Evolutionary conservation across 2,113 vertebrate species (phyloP), one percentile per base, ranked within the genome.

Genomic region (Nestor notabilis): DNA sequence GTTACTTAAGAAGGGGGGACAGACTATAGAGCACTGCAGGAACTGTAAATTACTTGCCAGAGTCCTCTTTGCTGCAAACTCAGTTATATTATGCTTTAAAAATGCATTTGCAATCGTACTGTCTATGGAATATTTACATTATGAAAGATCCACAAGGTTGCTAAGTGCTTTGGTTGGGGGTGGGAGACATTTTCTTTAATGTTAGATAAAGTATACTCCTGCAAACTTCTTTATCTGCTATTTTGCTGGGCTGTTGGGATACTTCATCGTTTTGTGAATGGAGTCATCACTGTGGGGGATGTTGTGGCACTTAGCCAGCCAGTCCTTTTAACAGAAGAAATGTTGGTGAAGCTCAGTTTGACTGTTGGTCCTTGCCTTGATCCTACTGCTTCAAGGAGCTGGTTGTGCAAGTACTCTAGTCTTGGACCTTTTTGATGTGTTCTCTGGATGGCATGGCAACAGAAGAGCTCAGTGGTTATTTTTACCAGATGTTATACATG

Each of bases 401-500:
- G 35, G 17, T 78, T 71, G 49, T 78, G 52, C 78, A 90, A 93
- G 41, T n/a, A 33, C 47, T 83, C 8, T 39, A 14, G 55, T 53
- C 50, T 52, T 78, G 82, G 79, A 52, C 39, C 37, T 86, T 87
- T 90, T 47, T 52, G 55, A 43, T 39, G 27, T 50, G 43, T 47
- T 94, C 23, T 76, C 3, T 66, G 35, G 39, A 39, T 41, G 93
- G 21, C 72, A 70, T 55, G 65, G 83, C 39, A 89, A 83, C 50
- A 80, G 69, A 90, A 71, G 35, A 91, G 13, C 31, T 81, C 23
- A 0, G 4, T 41, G 33, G 19, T 87, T 90, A 75, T 76, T 95
- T 94, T 90, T 79, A 76, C 81, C 89, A 92, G 86, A 82, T 93
- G 85, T 92, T 93, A 66, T 78, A 84, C 80, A 85, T 35, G 49